phyloP scores from a whole-genome alignment of 2,888 invertebrate genomes.

The Synanthedon tipuliformis region DNA sequence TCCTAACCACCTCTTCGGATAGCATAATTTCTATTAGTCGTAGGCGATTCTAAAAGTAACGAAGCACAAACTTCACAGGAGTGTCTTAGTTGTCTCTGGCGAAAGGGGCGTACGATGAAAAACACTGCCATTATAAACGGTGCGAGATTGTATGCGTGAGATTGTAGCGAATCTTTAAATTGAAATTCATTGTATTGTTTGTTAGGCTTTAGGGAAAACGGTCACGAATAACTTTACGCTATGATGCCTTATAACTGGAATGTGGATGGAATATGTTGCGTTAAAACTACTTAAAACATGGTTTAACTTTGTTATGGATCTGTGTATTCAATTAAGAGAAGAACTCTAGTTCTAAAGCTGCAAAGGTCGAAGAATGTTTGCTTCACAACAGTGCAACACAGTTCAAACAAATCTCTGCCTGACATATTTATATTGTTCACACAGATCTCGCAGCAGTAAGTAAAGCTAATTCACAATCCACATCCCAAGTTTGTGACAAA shows the following conservation, averaged over 20 bases:
- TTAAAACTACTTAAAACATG: conserved; percentile 1
- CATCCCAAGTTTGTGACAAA: conserved; percentile 47
- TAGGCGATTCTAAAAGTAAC: conserved; percentile 42
- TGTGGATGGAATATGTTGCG: conserved; percentile 18
- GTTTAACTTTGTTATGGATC: no score
- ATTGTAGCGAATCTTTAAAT: conserved; percentile 19
- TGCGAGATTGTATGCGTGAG: conserved; percentile 42
- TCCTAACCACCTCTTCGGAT: conserved; percentile 31
- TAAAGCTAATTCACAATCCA: conserved; percentile 11
- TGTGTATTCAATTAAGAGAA: no score
- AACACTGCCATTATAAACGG: conserved; percentile 62
- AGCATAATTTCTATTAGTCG: conserved; percentile 44
- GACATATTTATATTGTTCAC: no score
- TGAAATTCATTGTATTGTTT: conserved; percentile 9
- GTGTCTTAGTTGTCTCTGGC: conserved; percentile 45
- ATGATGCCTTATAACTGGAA: conserved; percentile 52
- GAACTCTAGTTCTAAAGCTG: no score
- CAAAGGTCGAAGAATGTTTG: no score
- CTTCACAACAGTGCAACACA: no score
- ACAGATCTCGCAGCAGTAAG: no score
- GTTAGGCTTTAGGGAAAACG: conserved; percentile 24
- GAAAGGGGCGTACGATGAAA: conserved; percentile 38
- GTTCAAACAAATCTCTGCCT: no score
- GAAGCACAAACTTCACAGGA: conserved; percentile 57
- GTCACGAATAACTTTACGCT: conserved; percentile 30